phyloP scores from a whole-genome alignment of 2,888 invertebrate species.

The Cephus sareptanus region DNA sequence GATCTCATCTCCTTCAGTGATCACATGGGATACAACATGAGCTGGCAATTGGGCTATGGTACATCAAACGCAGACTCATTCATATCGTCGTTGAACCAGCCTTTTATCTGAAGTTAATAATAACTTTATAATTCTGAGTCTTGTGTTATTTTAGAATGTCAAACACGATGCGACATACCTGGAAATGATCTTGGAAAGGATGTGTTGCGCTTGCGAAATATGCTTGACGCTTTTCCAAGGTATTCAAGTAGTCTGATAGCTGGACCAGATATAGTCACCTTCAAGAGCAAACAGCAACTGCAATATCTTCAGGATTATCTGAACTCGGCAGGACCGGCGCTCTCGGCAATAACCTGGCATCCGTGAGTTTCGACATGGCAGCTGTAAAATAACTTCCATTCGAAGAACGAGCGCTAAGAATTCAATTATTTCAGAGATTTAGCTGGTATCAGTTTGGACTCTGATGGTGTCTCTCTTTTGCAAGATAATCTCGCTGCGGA shows the following conservation, averaged over 20 bases:
- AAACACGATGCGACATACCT: slow-evolving; percentile 50
- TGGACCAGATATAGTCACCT: slow-evolving; percentile 65
- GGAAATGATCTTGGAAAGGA: slow-evolving; percentile 60
- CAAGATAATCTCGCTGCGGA: slow-evolving; percentile 48
- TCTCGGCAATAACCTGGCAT: slow-evolving; percentile 78
- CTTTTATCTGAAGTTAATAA: not conserved
- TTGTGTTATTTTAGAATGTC: slow-evolving; percentile 46
- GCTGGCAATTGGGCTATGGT: slow-evolving; percentile 83
- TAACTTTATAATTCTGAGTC: not conserved
- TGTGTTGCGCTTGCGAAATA: slow-evolving; percentile 68
- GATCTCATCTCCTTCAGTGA: slow-evolving; percentile 77
- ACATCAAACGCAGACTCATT: slow-evolving; percentile 20
- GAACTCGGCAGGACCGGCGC: slow-evolving; percentile 68
- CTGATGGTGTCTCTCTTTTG: slow-evolving; percentile 43
- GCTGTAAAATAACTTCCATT: not conserved
- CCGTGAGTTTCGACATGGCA: slow-evolving; percentile 71
- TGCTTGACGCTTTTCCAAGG: slow-evolving; percentile 74
- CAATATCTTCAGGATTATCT: slow-evolving; percentile 63
- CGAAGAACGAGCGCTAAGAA: not conserved
- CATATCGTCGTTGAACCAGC: not conserved
- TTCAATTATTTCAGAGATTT: slow-evolving; percentile 40
- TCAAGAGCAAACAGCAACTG: slow-evolving; percentile 50
- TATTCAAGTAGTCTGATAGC: slow-evolving; percentile 58
- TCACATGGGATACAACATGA: slow-evolving; percentile 73
- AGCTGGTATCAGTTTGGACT: slow-evolving; percentile 39